Evolutionary conservation across 2,888 invertebrate genomes (phyloP).

Genomic region (Galerucella pusilla): DNA sequence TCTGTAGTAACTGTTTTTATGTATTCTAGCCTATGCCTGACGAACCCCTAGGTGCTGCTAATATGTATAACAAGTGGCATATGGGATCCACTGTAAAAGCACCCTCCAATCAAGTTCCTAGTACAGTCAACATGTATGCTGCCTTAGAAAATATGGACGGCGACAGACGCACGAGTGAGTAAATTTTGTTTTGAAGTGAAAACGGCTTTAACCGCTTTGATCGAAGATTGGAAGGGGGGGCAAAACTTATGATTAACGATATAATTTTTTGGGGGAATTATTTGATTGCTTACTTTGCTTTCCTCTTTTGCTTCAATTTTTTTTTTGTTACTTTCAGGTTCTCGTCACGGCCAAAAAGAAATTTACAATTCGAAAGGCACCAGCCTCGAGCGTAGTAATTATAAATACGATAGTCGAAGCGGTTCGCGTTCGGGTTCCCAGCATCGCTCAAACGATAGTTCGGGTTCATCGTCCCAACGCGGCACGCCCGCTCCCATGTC

Average conservation of each 20-base stretch:
- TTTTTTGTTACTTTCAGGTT: slow-evolving; percentile 41
- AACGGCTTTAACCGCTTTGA: too few species aligned
- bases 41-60: slow-evolving; percentile 65
- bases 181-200: neutral
- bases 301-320: too few species aligned
- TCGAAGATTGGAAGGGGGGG: too few species aligned
- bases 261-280: too few species aligned
- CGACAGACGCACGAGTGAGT: slow-evolving; percentile 55
- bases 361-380: slow-evolving; percentile 63
- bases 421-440: slow-evolving; percentile 71
- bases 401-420: slow-evolving; percentile 64
- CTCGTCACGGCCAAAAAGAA: slow-evolving; percentile 54
- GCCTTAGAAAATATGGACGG: slow-evolving; percentile 64
- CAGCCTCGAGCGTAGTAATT: slow-evolving; percentile 60
- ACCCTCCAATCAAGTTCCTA: slow-evolving; percentile 46
- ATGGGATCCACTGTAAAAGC: slow-evolving; percentile 60
- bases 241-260: too few species aligned
- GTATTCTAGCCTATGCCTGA: slow-evolving; percentile 62
- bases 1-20: neutral
- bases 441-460: slow-evolving; percentile 64
- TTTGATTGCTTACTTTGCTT: too few species aligned
- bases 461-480: slow-evolving; percentile 45
- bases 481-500: slow-evolving; percentile 41
- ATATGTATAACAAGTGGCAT: slow-evolving; percentile 61
- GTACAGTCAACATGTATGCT: slow-evolving; percentile 66